Evolutionary conservation across 2,797 vertebrate species (phyloP).

Genomic region (Sphaeramia orbicularis): DNA sequence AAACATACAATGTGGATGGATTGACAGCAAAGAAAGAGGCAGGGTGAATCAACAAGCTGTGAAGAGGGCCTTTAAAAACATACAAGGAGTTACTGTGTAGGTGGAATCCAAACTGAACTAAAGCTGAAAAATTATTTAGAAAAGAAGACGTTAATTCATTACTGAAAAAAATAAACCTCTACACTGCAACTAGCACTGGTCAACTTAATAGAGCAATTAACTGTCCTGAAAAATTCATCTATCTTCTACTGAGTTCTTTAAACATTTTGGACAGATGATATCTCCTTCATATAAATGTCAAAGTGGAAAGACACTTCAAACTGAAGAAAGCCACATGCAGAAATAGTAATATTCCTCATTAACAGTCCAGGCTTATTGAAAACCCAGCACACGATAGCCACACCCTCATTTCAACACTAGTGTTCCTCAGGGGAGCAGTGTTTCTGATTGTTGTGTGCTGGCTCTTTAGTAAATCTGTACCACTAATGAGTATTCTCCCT

Average conservation of each 20-base stretch:
- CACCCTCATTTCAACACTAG: conserved; percentile 54
- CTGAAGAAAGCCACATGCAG: not conserved
- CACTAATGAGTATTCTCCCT: conserved; percentile 61
- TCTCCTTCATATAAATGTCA: not conserved
- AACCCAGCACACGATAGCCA: conserved; percentile 50
- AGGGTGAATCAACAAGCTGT: too few relatives aligned
- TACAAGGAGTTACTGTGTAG: not conserved
- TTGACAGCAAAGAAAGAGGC: too few relatives aligned
- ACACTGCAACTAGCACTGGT: not conserved
- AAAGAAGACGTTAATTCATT: conserved; percentile 2
- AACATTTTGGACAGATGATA: not conserved
- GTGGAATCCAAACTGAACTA: not conserved
- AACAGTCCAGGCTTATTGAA: conserved; percentile 47
- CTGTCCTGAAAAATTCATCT: too few relatives aligned
- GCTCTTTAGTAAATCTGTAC: conserved; percentile 57
- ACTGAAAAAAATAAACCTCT: conserved; percentile 3
- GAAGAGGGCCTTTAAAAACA: not conserved
- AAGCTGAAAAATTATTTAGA: conserved; percentile 6
- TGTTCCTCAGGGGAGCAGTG: conserved; percentile 50
- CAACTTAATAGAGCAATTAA: not conserved
- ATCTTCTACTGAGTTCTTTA: not conserved
- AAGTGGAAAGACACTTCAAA: conserved; percentile 16
- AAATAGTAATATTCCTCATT: conserved; percentile 47
- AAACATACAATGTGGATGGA: not conserved
- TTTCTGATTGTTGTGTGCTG: conserved; percentile 53